These are phyloP conservation scores for Dasypogon diadema DNA, from an alignment of 2,888 invertebrate genomes.

Conservation along the genomic window DNA sequence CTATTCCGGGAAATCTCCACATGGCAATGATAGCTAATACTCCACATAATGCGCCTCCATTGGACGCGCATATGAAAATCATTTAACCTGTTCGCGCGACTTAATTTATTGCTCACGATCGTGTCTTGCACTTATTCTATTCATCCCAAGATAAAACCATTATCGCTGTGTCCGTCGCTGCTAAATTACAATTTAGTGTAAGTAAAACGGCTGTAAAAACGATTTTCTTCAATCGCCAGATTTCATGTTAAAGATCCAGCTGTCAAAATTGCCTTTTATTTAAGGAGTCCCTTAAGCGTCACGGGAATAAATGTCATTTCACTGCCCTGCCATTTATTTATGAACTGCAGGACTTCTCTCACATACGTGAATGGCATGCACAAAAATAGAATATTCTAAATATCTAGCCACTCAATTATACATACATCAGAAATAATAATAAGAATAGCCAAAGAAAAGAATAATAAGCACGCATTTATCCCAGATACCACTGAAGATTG, in stretches of 20 bases:
- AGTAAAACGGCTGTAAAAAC: background rate
- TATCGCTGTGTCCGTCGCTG: slow-evolving; percentile 34
- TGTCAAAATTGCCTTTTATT: background rate
- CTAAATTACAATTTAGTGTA: slow-evolving; percentile 36
- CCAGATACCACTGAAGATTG: too few species aligned
- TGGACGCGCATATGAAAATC: slow-evolving; percentile 48
- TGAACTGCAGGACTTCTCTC: too few species aligned
- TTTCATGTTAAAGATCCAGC: background rate
- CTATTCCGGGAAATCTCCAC: slow-evolving; percentile 40
- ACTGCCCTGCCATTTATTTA: too few species aligned
- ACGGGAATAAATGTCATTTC: too few species aligned
- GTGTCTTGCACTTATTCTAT: slow-evolving; percentile 46
- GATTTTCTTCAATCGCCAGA: background rate
- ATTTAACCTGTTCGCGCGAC: slow-evolving; percentile 48
- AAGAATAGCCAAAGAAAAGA: too few species aligned
- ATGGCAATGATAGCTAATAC: slow-evolving; percentile 40
- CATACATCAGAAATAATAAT: too few species aligned
- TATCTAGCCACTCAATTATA: too few species aligned
- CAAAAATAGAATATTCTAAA: too few species aligned
- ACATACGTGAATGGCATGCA: too few species aligned
- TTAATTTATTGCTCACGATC: slow-evolving; percentile 50
- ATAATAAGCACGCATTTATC: too few species aligned
- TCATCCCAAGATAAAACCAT: slow-evolving; percentile 42
- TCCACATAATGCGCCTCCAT: slow-evolving; percentile 38
- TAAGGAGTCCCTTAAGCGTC: background rate